A percentile compares a stretch with the other conserved stretches of the same genome.
phyloP scores from a whole-genome alignment of 2,797 vertebrate genomes.

The Onychomys arenicola region DNA sequence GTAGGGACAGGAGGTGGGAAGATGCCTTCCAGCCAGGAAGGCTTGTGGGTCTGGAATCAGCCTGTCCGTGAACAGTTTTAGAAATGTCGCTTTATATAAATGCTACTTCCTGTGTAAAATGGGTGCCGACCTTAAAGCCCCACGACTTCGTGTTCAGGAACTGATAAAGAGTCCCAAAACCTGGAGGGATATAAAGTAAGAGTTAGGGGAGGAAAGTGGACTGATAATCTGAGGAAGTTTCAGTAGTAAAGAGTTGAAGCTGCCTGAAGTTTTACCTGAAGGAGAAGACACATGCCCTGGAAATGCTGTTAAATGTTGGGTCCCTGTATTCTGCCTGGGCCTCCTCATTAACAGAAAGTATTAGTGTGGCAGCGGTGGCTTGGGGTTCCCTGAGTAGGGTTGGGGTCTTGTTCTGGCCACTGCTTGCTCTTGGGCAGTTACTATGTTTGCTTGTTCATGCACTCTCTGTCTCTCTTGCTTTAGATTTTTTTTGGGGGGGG shows the following conservation, averaged over 20 bases:
- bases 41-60: background rate
- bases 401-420: background rate
- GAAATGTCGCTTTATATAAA: background rate
- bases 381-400: no score
- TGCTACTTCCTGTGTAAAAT: background rate
- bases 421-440: background rate
- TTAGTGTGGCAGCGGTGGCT: rapidly evolving
- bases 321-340: background rate
- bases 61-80: slow-evolving; percentile 14
- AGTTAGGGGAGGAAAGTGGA: background rate
- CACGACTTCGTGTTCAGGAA: slow-evolving; percentile 18
- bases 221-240: background rate
- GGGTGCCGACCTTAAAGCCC: background rate
- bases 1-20: background rate
- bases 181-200: background rate
- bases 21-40: slow-evolving; percentile 8
- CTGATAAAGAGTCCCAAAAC: background rate
- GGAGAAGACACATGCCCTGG: background rate
- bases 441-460: background rate
- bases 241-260: background rate
- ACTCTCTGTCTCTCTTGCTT: background rate
- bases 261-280: background rate
- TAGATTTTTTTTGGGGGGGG: background rate
- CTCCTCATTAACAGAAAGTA: background rate
- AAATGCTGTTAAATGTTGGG: rapidly evolving